Evolutionary conservation across 53 echinoderm and acorn worm species (phyloP), one percentile per base, ranked within the genome.

Genomic region (Temnopleurus reevesii): DNA sequence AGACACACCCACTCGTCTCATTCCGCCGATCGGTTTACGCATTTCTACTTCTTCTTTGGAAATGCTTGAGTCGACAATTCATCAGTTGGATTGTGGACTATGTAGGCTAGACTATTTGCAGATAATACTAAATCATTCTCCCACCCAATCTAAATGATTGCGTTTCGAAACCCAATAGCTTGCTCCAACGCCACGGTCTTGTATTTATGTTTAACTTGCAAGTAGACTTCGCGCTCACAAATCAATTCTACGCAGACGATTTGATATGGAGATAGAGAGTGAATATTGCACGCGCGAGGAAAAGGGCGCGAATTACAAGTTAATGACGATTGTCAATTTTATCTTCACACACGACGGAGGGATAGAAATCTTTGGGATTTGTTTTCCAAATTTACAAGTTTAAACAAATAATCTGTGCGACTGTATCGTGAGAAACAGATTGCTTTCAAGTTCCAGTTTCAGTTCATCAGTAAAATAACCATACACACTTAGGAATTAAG

Each of bases 301-400:
- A 23, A 23, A 41, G 71, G 38, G 71, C 71, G 71, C 71, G 71
- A 71, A 71, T 71, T 71, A 71, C 71, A 41, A 71, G 71, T 71
- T 71, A 71, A 71, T 71, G 71, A 71, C 71, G 71, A 71, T 71
- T 71, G 71, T 71, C 71, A 71, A 71, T 71, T 65, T 71, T 43
- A 71, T 71, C 71, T 71, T 7, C 71, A 38, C 36, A 71, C 71
- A 23, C 36, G 4, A 8, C 21, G 36, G 3, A 71, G 38, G 41
- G 21, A 41, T n/a, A 7, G 41, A 71, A 71, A 71, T 38, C 71
- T 26, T 71, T 23, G 71, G 71, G 80, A 49, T 47, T 80, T 15
- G 77, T 51, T 46, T 80, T 80, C 80, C 80, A 80, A 80, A 80
- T 80, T 80, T 80, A 80, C 80, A 80, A 80, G 80, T 80, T 80